phyloP scores from a whole-genome alignment of 2,888 invertebrate species.

The Rhorus exstirpatorius region DNA sequence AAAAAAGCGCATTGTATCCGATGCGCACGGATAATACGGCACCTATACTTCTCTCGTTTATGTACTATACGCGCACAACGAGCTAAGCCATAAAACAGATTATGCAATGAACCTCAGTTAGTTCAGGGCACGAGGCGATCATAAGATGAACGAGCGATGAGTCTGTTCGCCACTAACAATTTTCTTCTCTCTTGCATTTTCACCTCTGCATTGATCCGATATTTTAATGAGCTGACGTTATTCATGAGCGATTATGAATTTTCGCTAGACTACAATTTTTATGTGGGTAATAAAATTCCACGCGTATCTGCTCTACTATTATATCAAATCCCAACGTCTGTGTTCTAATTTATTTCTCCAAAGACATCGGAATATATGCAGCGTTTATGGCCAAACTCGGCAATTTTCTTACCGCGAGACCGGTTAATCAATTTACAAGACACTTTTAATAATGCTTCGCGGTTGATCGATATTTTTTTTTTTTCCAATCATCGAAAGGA shows the following conservation, averaged over 20 bases:
- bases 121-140: conserved; percentile 65
- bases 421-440: conserved; percentile 28
- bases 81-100: conserved; percentile 57
- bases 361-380: neutral
- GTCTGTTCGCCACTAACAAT: conserved; percentile 24
- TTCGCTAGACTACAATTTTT: conserved; percentile 3
- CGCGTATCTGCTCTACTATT: neutral
- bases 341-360: neutral
- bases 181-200: conserved; percentile 50
- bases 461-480: conserved; percentile 31
- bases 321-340: neutral
- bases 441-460: neutral
- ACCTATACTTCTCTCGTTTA: neutral
- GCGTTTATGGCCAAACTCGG: conserved; percentile 11
- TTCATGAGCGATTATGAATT: conserved; percentile 31
- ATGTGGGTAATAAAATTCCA: neutral
- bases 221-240: conserved; percentile 51
- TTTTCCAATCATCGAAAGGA: conserved; percentile 21
- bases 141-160: conserved; percentile 53
- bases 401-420: conserved; percentile 9
- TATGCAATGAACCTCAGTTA: conserved; percentile 59
- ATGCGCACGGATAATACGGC: neutral
- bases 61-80: conserved; percentile 6
- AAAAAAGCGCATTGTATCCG: too few species aligned
- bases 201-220: conserved; percentile 56